These are phyloP conservation scores for Calonectris borealis DNA, from an alignment of 2,113 vertebrate genomes.

Conservation along the genomic window DNA sequence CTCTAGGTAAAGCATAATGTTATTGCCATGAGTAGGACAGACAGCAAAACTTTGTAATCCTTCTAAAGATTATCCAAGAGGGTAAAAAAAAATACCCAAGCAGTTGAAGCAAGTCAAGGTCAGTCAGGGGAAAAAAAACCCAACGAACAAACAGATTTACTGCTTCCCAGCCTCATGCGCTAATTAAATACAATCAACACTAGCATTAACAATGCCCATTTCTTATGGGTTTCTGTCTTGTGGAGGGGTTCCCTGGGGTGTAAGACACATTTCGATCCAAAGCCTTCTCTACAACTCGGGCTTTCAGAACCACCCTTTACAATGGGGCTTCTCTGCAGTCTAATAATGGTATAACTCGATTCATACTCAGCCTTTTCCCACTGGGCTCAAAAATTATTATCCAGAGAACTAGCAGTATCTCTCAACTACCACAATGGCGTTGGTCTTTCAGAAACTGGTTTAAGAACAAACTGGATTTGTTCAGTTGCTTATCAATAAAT, in stretches of 20 bases:
- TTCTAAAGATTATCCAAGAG: not conserved
- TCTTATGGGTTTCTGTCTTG: not conserved
- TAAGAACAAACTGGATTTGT: not conserved
- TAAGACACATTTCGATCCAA: not conserved
- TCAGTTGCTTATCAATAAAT: not conserved
- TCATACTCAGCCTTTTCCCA: not conserved
- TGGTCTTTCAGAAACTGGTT: not conserved
- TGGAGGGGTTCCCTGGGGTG: not conserved
- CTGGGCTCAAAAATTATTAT: not conserved
- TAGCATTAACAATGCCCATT: not conserved
- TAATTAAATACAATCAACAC: conserved; percentile 53
- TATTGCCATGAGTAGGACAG: not conserved
- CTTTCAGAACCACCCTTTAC: not conserved
- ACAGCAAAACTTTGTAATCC: not conserved
- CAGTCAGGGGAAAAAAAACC: not conserved
- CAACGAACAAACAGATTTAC: not conserved
- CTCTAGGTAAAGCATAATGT: not conserved
- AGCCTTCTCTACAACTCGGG: not conserved
- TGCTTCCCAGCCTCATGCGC: not conserved
- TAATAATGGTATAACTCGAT: not conserved
- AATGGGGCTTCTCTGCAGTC: not conserved
- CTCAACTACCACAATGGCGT: not conserved
- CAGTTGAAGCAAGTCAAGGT: not conserved
- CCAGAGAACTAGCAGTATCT: not conserved
- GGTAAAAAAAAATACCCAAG: not conserved